phyloP scores from a whole-genome alignment of 2,113 vertebrate genomes.

The Urocolius indicus region DNA sequence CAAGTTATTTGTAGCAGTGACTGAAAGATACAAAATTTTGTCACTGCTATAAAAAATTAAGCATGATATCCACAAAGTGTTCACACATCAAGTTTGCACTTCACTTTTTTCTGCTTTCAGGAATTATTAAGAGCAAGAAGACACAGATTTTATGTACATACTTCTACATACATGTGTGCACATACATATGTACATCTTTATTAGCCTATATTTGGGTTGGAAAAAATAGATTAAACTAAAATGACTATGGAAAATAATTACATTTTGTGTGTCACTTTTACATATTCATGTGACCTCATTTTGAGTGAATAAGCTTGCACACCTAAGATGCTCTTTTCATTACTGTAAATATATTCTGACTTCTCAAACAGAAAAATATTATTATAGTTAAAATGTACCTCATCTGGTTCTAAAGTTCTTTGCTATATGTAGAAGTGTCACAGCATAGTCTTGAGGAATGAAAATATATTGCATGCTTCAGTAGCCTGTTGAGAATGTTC shows the following conservation, averaged over 20 bases:
- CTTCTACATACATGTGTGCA: not conserved
- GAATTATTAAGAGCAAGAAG: not conserved
- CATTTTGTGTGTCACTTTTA: not conserved
- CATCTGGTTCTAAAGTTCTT: not conserved
- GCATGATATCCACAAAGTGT: not conserved
- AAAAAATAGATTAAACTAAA: not conserved
- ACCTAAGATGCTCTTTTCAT: not conserved
- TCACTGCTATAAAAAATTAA: not conserved
- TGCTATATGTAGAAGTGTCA: not conserved
- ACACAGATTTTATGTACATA: not conserved
- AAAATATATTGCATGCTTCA: not conserved
- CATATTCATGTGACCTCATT: not conserved
- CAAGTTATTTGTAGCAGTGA: not conserved
- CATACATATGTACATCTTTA: not conserved
- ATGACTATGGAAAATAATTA: not conserved
- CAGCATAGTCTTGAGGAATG: not conserved
- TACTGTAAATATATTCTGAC: not conserved
- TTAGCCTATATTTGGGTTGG: not conserved
- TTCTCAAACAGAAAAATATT: not conserved
- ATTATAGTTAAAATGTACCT: not conserved
- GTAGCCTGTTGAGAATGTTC: not conserved
- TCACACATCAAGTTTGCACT: not conserved
- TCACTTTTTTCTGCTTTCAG: not conserved
- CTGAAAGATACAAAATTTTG: not conserved
- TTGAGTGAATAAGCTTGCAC: not conserved